phyloP scores from a whole-genome alignment of 2,888 invertebrate species.

The Lithophane ornitopus region DNA sequence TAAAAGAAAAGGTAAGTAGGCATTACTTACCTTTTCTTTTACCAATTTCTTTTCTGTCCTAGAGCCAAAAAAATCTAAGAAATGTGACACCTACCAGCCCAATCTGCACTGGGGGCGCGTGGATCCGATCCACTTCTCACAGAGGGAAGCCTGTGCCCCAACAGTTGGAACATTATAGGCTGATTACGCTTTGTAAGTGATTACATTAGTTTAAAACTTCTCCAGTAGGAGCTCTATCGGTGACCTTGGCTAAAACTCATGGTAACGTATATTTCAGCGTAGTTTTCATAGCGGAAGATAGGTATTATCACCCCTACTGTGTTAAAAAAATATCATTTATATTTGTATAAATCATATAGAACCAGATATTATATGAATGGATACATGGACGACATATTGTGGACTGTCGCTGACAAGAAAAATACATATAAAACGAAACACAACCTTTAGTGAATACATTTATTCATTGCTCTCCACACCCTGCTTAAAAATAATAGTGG shows the following conservation, averaged over 20 bases:
- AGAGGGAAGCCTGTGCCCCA: background rate
- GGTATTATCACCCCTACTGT: background rate
- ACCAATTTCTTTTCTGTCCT: too few relatives aligned
- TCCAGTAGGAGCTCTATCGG: background rate
- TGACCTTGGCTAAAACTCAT: background rate
- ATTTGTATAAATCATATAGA: background rate
- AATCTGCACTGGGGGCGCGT: background rate
- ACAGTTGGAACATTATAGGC: background rate
- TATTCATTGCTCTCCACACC: slow-evolving; percentile 49
- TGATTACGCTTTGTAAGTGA: background rate
- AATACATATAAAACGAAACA: background rate
- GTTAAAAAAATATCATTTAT: too few relatives aligned
- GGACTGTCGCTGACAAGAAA: background rate
- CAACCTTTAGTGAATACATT: slow-evolving; percentile 39
- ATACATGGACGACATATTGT: too few relatives aligned
- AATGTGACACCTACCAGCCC: background rate
- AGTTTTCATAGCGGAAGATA: background rate
- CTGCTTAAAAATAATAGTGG: background rate
- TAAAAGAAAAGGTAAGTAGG: background rate
- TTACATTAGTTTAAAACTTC: background rate
- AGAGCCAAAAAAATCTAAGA: background rate
- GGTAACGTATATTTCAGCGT: background rate
- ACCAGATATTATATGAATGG: background rate
- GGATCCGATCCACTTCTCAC: background rate
- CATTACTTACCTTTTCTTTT: too few relatives aligned